Percentiles rank a stretch among this genome's conserved stretches.
Evolutionary conservation across 2,797 vertebrate species (phyloP).

Genomic region (Eulemur rubriventer): DNA sequence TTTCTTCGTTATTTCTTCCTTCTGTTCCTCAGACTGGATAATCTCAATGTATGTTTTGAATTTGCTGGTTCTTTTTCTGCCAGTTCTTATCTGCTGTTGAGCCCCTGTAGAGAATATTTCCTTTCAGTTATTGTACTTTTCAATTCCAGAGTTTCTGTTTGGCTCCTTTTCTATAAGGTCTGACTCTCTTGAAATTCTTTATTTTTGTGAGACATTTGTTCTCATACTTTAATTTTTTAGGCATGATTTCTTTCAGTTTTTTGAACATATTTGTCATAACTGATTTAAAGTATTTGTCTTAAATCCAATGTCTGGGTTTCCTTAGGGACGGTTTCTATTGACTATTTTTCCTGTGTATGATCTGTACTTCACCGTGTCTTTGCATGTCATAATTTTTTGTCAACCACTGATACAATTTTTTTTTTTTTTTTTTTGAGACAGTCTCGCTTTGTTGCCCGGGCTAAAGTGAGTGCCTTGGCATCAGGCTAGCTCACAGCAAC

Average conservation of each 20-base stretch:
- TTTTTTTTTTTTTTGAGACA: no score
- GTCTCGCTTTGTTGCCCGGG: no score
- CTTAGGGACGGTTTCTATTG: not conserved
- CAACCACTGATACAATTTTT: not conserved
- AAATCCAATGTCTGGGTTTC: not conserved
- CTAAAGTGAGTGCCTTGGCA: no score
- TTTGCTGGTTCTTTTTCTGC: not conserved
- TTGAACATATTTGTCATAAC: not conserved
- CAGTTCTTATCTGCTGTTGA: not conserved
- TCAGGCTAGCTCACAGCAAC: no score
- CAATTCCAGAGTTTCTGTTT: not conserved
- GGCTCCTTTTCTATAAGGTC: not conserved
- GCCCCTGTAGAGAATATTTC: not conserved
- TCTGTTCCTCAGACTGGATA: not conserved
- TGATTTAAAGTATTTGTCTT: not conserved
- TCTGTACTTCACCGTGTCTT: not conserved
- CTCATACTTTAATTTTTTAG: not conserved
- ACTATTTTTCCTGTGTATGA: not conserved
- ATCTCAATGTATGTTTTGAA: not conserved
- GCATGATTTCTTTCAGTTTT: not conserved
- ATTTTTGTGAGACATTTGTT: not conserved
- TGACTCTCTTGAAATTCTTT: not conserved
- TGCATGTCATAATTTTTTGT: not conserved
- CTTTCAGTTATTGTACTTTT: not conserved
- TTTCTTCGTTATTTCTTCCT: not conserved